phyloP scores from a whole-genome alignment of 1,140 invertebrate genomes.

The Anoplophora glabripennis region DNA sequence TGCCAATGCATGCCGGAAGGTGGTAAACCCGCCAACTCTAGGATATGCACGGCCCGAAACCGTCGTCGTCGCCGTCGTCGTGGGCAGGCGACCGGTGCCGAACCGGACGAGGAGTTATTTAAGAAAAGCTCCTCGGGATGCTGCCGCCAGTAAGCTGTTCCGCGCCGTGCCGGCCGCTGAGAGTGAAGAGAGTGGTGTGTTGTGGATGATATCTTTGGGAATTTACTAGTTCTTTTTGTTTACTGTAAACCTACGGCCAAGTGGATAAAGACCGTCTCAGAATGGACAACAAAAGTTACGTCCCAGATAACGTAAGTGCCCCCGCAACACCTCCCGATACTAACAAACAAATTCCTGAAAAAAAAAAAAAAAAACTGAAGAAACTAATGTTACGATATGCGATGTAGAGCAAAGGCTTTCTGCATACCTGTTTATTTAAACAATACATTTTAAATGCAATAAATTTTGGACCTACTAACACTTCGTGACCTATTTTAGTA shows the following conservation, averaged over 20 bases:
- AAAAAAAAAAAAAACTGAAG: background rate
- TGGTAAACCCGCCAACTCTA: background rate
- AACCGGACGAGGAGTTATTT: conserved; percentile 25
- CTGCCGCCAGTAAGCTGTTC: conserved; percentile 18
- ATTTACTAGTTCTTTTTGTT: conserved; percentile 20
- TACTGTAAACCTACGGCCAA: conserved; percentile 1
- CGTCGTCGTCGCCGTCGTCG: background rate
- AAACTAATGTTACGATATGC: background rate
- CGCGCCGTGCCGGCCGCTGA: conserved; percentile 12
- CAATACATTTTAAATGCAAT: background rate
- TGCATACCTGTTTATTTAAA: background rate
- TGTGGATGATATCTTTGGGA: conserved; percentile 38
- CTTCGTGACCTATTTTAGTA: background rate
- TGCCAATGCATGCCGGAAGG: too few species aligned
- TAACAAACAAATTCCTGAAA: background rate
- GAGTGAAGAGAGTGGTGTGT: conserved; percentile 43
- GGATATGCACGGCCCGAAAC: too few species aligned
- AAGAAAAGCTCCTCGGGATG: conserved; percentile 29
- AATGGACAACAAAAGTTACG: conserved; percentile 42
- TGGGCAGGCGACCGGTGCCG: background rate
- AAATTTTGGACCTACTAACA: background rate
- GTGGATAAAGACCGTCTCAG: conserved; percentile 5
- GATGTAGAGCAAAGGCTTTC: background rate
- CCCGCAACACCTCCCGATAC: background rate
- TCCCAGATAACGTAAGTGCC: conserved; percentile 45